These are phyloP conservation scores for Macaria notata DNA, from an alignment of 2,888 invertebrate genomes.

Conservation along the genomic window DNA sequence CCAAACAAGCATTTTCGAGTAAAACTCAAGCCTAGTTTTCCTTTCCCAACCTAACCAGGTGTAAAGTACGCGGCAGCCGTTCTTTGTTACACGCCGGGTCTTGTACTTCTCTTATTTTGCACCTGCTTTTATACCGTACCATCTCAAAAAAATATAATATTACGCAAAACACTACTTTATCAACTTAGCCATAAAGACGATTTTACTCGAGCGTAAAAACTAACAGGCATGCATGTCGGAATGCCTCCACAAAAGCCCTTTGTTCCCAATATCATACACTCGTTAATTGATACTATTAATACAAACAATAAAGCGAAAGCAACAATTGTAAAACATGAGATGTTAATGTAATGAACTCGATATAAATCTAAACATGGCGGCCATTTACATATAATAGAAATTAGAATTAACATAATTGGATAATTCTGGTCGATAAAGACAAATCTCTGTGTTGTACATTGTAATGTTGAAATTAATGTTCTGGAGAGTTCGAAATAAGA, in stretches of 20 bases:
- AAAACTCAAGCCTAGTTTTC: constrained; percentile 16
- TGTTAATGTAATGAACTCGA: constrained; percentile 40
- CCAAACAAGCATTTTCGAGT: too few species aligned
- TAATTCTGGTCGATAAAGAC: constrained; percentile 43
- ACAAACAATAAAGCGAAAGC: constrained; percentile 29
- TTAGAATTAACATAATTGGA: constrained; percentile 45
- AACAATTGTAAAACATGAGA: constrained; percentile 31
- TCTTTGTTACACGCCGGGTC: constrained; percentile 44
- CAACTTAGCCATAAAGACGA: too few species aligned
- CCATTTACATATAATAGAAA: constrained; percentile 52
- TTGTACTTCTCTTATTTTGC: constrained; percentile 51
- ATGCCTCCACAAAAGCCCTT: constrained; percentile 36
- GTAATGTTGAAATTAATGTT: constrained; percentile 26
- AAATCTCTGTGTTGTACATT: constrained; percentile 32
- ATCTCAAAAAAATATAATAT: constrained; percentile 13
- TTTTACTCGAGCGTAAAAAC: too few species aligned
- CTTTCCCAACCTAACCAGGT: constrained; percentile 39
- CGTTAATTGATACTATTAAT: constrained; percentile 43
- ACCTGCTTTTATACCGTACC: constrained; percentile 36
- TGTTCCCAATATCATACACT: constrained; percentile 43
- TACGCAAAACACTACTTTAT: too few species aligned
- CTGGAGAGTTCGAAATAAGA: constrained; percentile 18
- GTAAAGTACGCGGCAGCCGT: constrained; percentile 41
- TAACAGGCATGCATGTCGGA: constrained; percentile 12
- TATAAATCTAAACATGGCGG: constrained; percentile 35